Evolutionary conservation across 2,113 vertebrate genomes (phyloP).

Genomic region (Colinus virginianus): DNA sequence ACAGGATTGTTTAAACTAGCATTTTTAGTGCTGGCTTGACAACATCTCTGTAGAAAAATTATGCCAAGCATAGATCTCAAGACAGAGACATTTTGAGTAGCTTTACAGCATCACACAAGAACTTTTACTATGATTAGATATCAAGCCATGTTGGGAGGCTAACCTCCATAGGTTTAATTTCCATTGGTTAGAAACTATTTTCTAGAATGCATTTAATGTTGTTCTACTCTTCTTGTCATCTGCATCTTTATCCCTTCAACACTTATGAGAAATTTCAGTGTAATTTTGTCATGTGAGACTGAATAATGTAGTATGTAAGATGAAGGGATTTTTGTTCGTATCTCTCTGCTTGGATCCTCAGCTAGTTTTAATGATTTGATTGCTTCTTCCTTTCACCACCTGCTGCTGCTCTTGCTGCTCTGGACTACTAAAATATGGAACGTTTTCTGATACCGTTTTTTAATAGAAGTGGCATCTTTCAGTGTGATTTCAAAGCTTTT

Average conservation of each 20-base stretch:
- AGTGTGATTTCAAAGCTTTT: not conserved
- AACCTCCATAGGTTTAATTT: not conserved
- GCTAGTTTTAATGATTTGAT: not conserved
- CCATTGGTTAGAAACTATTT: not conserved
- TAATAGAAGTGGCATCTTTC: not conserved
- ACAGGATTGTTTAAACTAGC: not conserved
- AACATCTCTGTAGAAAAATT: not conserved
- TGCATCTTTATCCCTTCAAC: slow-evolving; percentile 15
- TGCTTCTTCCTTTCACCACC: not conserved
- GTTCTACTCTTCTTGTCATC: not conserved
- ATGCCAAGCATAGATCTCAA: not conserved
- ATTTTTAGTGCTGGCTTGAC: rapidly evolving
- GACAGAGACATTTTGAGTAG: not conserved
- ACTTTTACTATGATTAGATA: not conserved
- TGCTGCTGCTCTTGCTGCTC: not conserved
- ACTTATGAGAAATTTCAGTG: not conserved
- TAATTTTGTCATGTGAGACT: not conserved
- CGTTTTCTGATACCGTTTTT: not conserved
- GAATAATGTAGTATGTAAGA: not conserved
- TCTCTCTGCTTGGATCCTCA: not conserved
- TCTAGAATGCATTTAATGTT: not conserved
- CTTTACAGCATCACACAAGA: not conserved
- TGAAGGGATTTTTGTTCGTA: not conserved
- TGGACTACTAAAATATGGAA: not conserved
- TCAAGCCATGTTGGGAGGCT: not conserved